A percentile compares a stretch with the other conserved stretches of the same genome.
Conservation (phyloP, 2,888 invertebrate genomes). For the Plebejus anna region DNA sequence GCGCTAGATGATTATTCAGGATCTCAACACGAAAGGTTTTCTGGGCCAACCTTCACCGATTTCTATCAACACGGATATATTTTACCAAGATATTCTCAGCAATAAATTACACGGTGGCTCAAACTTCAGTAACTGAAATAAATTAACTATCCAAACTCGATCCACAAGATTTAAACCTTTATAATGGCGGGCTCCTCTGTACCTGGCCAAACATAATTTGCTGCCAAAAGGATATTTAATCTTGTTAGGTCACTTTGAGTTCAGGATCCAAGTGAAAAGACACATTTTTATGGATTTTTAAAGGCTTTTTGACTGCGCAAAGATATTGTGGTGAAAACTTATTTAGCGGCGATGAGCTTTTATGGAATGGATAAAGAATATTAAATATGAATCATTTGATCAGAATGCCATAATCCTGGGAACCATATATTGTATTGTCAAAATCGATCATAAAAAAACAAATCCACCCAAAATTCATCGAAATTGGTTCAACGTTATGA, state of each 20-base stretch:
- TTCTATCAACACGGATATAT: neutral
- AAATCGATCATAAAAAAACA: too few species aligned
- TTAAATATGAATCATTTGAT: too few species aligned
- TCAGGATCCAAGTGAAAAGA: neutral
- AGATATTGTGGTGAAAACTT: neutral
- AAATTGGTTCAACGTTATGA: too few species aligned
- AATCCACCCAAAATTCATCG: too few species aligned
- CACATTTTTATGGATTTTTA: neutral
- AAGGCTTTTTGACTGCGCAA: neutral
- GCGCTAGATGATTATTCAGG: too few species aligned
- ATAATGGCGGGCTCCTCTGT: neutral
- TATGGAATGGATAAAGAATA: too few species aligned
- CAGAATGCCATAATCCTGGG: too few species aligned
- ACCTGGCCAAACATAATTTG: constrained; percentile 23
- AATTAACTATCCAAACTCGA: constrained; percentile 26
- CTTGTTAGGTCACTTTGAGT: neutral
- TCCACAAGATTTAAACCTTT: constrained; percentile 23
- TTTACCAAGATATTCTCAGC: neutral
- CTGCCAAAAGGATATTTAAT: constrained; percentile 10
- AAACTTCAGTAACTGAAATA: constrained; percentile 24
- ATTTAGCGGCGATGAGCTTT: too few species aligned
- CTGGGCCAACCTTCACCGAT: neutral
- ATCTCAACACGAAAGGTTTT: too few species aligned
- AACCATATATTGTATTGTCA: too few species aligned
- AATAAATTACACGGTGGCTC: constrained; percentile 1